Base-by-base conservation (phyloP, 2,797 vertebrate species). In the Danio choprae region DNA sequence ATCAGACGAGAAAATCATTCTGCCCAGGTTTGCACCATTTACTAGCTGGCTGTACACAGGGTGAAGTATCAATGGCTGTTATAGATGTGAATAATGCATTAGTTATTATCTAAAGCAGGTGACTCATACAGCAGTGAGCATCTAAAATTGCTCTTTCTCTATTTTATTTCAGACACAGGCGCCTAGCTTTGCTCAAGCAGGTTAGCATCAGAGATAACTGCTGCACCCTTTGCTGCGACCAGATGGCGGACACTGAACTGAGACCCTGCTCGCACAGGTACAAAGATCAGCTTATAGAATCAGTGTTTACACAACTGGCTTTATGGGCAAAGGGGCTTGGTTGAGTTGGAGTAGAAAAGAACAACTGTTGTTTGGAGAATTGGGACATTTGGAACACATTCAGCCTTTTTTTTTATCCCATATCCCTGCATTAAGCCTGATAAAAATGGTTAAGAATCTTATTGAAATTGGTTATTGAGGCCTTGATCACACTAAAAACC, bases 171-270 rank as follows among this genome's bases (percentile, higher is more conserved):
- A 94, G 91, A 90, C 93, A 94, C 83, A 90, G 94, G 43, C 94
- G 93, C 58, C 89, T 95, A 87, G 98, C 98, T 86, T 92, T 99
- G 90, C 84, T 99, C 88, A 99, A 97, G 92, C 97, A 99, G 93
- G 96, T 99, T 85, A 99, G 97, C 87, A 99, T 99, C 90, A 90
- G 96, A 87, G 98, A 99, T 89, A 99, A 99, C 93, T 99, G 97
- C 93, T 99, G 98, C 91, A 98, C 96, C 0, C 94, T 99, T 86
- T 99, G 98, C 88, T 99, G 98, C 80, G 98, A 99, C 78, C 95
- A 98, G 88, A 94, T 98, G 83, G 97, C 97, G 79, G 97, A 99
- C 94, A 99, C 98, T 3, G 97, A 99, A 85, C 91, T 99, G 88
- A 95, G 95, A 89, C 98, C 98, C 0, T 99, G 98, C 87, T 96